Evolutionary conservation across 2,888 invertebrate genomes (phyloP).

Genomic region (Phaonia tiefii): DNA sequence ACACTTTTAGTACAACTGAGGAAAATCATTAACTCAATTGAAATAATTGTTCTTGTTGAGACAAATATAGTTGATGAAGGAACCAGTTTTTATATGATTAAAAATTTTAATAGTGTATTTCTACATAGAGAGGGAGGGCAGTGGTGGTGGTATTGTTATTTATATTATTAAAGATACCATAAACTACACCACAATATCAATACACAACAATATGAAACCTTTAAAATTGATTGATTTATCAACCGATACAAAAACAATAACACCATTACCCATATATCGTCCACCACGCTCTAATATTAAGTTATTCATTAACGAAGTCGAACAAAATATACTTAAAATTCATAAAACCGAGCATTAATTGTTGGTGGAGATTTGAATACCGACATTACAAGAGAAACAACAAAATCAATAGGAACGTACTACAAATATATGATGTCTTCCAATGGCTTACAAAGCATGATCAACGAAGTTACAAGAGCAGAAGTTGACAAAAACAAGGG

Average conservation of each 20-base stretch:
- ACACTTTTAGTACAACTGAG: neutral
- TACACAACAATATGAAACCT: neutral
- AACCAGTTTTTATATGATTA: neutral
- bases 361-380: slow-evolving; percentile 25
- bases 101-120: neutral
- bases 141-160: neutral
- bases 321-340: neutral
- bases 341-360: neutral
- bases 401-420: neutral
- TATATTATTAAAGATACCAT: neutral
- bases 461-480: neutral
- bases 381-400: neutral
- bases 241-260: neutral
- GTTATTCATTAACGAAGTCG: neutral
- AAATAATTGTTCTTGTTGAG: neutral
- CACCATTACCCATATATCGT: slow-evolving; percentile 14
- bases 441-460: neutral
- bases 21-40: neutral
- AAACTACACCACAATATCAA: neutral
- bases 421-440: too few species aligned
- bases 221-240: neutral
- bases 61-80: neutral
- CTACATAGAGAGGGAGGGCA: neutral
- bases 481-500: neutral
- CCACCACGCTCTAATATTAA: neutral